Evolutionary conservation across 2,797 vertebrate species (phyloP).

Genomic region (Melanotaenia boesemani): DNA sequence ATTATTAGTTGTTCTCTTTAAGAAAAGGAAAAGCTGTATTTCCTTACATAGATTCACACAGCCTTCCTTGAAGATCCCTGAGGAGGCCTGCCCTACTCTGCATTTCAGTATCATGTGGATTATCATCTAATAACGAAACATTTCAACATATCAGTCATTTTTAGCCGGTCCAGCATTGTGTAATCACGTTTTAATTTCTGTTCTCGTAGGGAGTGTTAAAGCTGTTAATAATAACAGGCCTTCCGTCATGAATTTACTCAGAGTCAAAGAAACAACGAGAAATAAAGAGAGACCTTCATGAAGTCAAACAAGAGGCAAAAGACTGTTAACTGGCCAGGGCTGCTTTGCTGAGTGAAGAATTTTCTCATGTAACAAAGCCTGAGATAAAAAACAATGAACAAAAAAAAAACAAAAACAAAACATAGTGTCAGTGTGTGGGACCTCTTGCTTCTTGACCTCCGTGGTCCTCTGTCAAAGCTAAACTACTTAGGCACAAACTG

Average conservation of each 20-base stretch:
- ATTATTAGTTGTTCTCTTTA: too few species aligned
- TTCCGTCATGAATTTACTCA: neutral
- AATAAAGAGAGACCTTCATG: constrained; percentile 50
- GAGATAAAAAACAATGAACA: constrained; percentile 63
- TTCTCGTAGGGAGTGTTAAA: neutral
- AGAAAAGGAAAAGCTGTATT: too few species aligned
- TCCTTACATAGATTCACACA: too few species aligned
- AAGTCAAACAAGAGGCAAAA: constrained; percentile 67
- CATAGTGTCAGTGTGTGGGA: constrained; percentile 36
- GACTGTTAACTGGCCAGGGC: constrained; percentile 53
- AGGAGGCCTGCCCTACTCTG: too few species aligned
- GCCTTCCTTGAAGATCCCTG: too few species aligned
- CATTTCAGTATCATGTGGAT: neutral
- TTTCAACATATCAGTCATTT: neutral
- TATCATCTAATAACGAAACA: neutral
- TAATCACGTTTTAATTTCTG: neutral
- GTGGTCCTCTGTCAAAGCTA: constrained; percentile 57
- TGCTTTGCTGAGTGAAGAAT: constrained; percentile 80
- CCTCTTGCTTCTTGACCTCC: constrained; percentile 77
- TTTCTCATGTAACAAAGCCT: constrained; percentile 81
- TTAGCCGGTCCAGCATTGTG: neutral
- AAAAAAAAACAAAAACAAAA: neutral
- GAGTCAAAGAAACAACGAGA: neutral
- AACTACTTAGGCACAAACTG: constrained; percentile 68
- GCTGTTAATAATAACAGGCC: neutral